Base-by-base conservation (phyloP, 2,797 vertebrate species). In the Gorsachius magnificus region DNA sequence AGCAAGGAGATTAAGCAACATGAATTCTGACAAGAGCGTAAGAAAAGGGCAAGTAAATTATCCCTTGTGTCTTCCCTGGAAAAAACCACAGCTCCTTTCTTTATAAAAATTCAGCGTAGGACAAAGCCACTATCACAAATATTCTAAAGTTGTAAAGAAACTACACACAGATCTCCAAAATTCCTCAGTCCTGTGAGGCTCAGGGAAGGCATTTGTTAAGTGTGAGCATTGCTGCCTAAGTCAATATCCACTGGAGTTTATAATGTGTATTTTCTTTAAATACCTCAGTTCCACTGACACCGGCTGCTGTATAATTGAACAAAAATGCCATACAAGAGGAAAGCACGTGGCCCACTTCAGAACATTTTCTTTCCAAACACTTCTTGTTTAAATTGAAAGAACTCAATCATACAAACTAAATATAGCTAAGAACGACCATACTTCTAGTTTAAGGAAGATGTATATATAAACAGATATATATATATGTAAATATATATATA, bases 331-430 rank as follows among this genome's bases (percentile, higher is more conserved):
- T 35, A 21, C 66, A 48, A 94, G 90, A 72, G 82, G 46, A 84
- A 80, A 69, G 65, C 63, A 92, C 13, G 6, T 46, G 70, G 92
- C 71, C 43, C 75, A 25, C 64, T 93, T 88, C 4, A 11, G 93
- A 97, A 93, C 72, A 87, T 95, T 97, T 95, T 96, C 93, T 96
- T 89, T 97, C 97, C 90, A 95, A 97, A 97, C 91, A 94, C 76
- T 90, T 66, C 54, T 43, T 96, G 92, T 94, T 97, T 82, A n/a
- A 90, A 77, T 94, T 91, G 91, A 95, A 96, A 95, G 92, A 94
- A 58, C 83, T 95, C 87, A 41, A 50, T 94, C 87, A 84, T 12
- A 89, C 58, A 81, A 92, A 38, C 68, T 75, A 95, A 96, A 77
- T 84, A 89, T 33, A 93, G 75, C 84, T 43, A 61, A 79, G 94